Evolutionary conservation across 2,888 invertebrate species (phyloP), one percentile per base, ranked within the genome.

Genomic region (Trichogramma evanescens): DNA sequence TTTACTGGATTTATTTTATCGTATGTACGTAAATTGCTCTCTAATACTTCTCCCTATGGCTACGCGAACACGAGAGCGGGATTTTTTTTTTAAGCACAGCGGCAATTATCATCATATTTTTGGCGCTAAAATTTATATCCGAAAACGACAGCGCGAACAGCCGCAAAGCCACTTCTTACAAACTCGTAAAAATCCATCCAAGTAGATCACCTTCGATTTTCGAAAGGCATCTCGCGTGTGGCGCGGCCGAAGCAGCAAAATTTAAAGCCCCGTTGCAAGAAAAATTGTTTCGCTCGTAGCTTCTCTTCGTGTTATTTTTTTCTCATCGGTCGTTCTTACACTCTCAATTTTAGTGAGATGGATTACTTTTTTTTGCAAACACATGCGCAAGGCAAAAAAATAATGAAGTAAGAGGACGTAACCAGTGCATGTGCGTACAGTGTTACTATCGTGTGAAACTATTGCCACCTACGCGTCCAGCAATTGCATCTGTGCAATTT

Each of bases 161-260:
- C 13, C 13, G 13, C 13, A 13, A 13, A 13, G 13, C 13, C 13
- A 13, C 13, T 49, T 40, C 6, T 38, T 49, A 46, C 54, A 10
- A 45, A 40, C 43, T 13, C 56, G 56, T 56, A 56, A 56, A 56
- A 56, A 10, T 56, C 13, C 13, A 13, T 13, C 13, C 13, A 13
- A 13, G 13, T 13, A 13, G 13, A 13, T 13, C 13, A 13, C 13
- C 13, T 13, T 13, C 13, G 13, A 13, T 13, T 13, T 13, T 13
- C 13, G 13, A 13, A 13, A 13, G 13, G 13, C 13, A 13, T 13
- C 13, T 13, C 13, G 13, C 13, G 13, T 13, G 13, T 13, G 13
- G 13, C 13, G 13, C 56, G 44, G n/a, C 50, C 46, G 6, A 54
- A 46, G 50, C 1, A n/a, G 6, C 7, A 39, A 50, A 10, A 50